Base-by-base conservation (phyloP, 2,888 invertebrate species). In the Hydrotaea diabolus region DNA sequence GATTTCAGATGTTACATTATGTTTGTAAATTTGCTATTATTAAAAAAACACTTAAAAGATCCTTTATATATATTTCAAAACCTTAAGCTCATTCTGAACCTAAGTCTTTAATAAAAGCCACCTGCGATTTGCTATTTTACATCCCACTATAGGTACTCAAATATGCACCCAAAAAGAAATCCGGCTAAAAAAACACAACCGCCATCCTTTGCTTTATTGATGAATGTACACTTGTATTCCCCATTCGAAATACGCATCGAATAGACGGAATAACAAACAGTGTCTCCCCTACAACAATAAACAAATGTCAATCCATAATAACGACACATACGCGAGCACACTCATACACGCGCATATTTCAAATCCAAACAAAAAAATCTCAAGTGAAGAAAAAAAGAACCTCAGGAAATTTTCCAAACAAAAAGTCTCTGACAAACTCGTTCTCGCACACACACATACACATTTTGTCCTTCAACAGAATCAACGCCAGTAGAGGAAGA, bases 281-380 rank as follows among this genome's bases (percentile, higher is more conserved):
- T 64, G 31, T 7, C 31, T 7, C 31, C 31, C 31, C 39, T n/a
- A 43, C 66, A 66, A 39, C 36, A 43, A 31, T 31, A 31, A 19
- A 43, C 39, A 66, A 66, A 66, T 66, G 66, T 8, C 66, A 43
- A 66, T 43, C 66, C 39, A 43, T 66, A 66, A 66, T n/a, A 46
- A 23, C 21, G 69, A n/a, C 15, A 23, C 5, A 23, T n/a, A n/a
- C n/a, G n/a, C n/a, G n/a, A n/a, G n/a, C n/a, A n/a, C n/a, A n/a
- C n/a, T n/a, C n/a, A n/a, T n/a, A n/a, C 21, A 69, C 15, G 46
- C 19, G 46, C 17, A 59, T 59, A 26, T 26, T 23, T 13, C 39
- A 39, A 39, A 39, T 62, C 31, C 1, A 11, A 36, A 64, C 17
- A 66, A 11, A 36, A 64, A 39, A 66, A 66, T 62, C 36, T 36